Base-by-base conservation (phyloP, 2,113 vertebrate genomes). In the Hydrochoerus hydrochaeris region DNA sequence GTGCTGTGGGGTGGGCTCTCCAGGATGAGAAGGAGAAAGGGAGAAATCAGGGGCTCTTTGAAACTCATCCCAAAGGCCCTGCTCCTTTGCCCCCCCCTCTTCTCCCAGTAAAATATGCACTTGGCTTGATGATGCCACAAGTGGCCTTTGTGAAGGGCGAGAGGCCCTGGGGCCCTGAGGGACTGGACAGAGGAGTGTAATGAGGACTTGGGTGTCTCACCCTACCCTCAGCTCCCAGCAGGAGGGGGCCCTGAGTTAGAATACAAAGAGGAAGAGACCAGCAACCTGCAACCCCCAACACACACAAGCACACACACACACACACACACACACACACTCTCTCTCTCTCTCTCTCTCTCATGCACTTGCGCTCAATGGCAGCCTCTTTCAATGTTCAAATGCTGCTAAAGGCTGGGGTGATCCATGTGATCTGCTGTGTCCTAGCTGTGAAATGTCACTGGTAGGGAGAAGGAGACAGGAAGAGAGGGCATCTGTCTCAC, bases 21-120 rank as follows among this genome's bases (percentile, higher is more conserved):
- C 96, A 97, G 98, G 98, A 98, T 98, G 98, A 99, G 98, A 98
- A 98, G 97, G 98, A 97, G 98, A 98, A 92, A 97, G 98, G 96
- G 97, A 92, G 96, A 95, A 96, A 97, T 93, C 85, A 82, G 95
- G 85, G 82, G 82, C 54, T 57, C 95, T 97, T 96, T 97, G 95
- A 88, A 97, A 86, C 65, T 52, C 85, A 97, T 71, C 92, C 95
- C 9, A 97, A 94, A 97, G 97, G 96, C 97, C 98, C 98, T 88
- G 78, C n/a, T 85, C 49, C 65, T 65, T 69, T 58, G 82, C 62
- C 97, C 17, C 13, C 95, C 97, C 93, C 95, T 52, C 86, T 92
- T 97, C 97, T 97, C 95, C 98, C 98, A 97, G 98, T 84, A 97
- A 98, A 95, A 90, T 96, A 95, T 97, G 97, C 98, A 97, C 98